These are phyloP conservation scores for Mechanitis mazaeus DNA, from an alignment of 2,888 invertebrate species.

Conservation along the genomic window DNA sequence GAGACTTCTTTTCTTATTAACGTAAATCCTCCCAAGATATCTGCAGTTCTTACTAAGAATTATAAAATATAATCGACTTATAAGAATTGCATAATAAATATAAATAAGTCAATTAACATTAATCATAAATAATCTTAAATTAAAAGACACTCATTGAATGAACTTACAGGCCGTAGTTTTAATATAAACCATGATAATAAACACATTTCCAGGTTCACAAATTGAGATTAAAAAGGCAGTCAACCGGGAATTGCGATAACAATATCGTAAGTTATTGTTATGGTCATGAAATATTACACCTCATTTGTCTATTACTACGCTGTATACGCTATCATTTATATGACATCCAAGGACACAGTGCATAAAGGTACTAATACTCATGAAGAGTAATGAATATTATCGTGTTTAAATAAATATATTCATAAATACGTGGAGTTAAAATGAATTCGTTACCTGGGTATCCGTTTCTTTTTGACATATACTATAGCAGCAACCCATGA, in stretches of 20 bases:
- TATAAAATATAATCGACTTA: too few relatives aligned
- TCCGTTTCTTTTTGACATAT: constrained; percentile 83
- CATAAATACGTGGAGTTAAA: constrained; percentile 16
- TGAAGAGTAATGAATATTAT: constrained; percentile 2
- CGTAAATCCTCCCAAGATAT: too few relatives aligned
- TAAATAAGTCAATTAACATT: not conserved
- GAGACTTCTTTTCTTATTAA: too few relatives aligned
- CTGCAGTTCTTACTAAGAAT: too few relatives aligned
- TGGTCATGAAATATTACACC: constrained; percentile 5
- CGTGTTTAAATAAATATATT: constrained; percentile 4
- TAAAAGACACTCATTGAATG: not conserved
- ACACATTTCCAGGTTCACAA: constrained; percentile 25
- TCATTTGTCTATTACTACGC: constrained; percentile 1
- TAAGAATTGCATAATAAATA: not conserved
- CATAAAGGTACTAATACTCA: constrained; percentile 1
- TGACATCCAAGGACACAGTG: not conserved
- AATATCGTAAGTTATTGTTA: constrained; percentile 31
- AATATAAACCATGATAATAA: constrained; percentile 16
- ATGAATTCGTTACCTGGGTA: constrained; percentile 75
- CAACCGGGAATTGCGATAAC: constrained; percentile 46
- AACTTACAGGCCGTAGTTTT: not conserved
- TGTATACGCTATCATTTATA: not conserved
- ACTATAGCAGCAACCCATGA: constrained; percentile 84
- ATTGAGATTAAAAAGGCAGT: constrained; percentile 40
- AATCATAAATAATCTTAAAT: constrained; percentile 2